These are phyloP conservation scores for Chaetodon trifasciatus DNA, from an alignment of 2,797 vertebrate genomes.

Conservation along the genomic window DNA sequence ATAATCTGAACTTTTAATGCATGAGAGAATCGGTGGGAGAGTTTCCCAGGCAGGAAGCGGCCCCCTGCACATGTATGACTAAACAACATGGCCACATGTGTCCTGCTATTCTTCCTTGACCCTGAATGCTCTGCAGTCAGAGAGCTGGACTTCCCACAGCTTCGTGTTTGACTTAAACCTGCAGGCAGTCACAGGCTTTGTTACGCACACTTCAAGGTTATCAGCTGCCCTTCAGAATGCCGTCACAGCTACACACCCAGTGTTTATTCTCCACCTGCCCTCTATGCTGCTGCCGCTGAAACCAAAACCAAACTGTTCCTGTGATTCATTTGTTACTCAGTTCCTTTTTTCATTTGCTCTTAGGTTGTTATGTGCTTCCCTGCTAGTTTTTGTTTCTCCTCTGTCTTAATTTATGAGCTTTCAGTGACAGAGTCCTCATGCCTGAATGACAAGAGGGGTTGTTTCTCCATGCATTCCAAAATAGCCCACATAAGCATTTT, in stretches of 20 bases:
- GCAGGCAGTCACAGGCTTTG: slow-evolving; percentile 39
- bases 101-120: slow-evolving; percentile 69
- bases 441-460: not conserved
- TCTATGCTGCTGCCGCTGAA: not conserved
- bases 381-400: not conserved
- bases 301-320: not conserved
- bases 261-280: not conserved
- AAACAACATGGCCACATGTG: slow-evolving; percentile 51
- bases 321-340: not conserved
- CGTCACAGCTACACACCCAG: slow-evolving; percentile 24
- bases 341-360: not conserved
- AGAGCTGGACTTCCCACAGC: slow-evolving; percentile 31
- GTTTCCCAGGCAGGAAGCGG: slow-evolving; percentile 59
- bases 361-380: not conserved
- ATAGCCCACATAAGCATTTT: not conserved
- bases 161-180: slow-evolving; percentile 29
- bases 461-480: not conserved
- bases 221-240: slow-evolving; percentile 27
- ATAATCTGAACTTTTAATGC: slow-evolving; percentile 8
- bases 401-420: not conserved
- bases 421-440: too few species aligned
- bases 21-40: slow-evolving; percentile 10
- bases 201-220: slow-evolving; percentile 44
- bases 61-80: slow-evolving; percentile 37
- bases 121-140: slow-evolving; percentile 26